These are phyloP conservation scores for Benitochromis conjunctus DNA, from an alignment of 2,113 vertebrate genomes.

Conservation along the genomic window DNA sequence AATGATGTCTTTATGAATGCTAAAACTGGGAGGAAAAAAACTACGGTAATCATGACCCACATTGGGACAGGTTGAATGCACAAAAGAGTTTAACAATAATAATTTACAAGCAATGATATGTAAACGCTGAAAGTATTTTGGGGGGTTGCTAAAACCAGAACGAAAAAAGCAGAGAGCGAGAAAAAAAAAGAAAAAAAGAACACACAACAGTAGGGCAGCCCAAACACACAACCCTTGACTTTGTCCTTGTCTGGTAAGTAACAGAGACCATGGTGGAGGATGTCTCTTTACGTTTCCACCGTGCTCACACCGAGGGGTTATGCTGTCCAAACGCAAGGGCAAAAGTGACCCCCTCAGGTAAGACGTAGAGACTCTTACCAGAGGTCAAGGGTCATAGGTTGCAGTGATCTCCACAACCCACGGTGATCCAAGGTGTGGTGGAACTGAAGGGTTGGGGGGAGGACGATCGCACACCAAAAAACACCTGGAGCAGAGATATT, in stretches of 20 bases:
- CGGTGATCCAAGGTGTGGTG: slow-evolving; percentile 64
- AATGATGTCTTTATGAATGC: not conserved
- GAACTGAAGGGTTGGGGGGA: not conserved
- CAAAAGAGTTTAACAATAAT: slow-evolving; percentile 14
- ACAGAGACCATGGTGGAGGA: not conserved
- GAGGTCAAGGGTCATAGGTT: slow-evolving; percentile 45
- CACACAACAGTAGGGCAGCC: slow-evolving; percentile 21
- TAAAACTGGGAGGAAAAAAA: not conserved
- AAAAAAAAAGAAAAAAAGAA: not conserved
- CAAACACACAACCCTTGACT: slow-evolving; percentile 37
- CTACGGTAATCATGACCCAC: not conserved
- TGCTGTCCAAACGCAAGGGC: slow-evolving; percentile 14
- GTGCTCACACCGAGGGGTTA: slow-evolving; percentile 7
- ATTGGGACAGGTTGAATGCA: not conserved
- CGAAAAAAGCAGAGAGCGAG: not conserved
- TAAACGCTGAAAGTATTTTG: slow-evolving; percentile 21
- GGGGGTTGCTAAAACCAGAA: slow-evolving; percentile 23
- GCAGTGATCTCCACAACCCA: slow-evolving; percentile 41
- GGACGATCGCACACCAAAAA: slow-evolving; percentile 56
- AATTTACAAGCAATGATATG: slow-evolving; percentile 40
- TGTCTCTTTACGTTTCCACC: not conserved
- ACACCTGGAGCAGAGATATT: slow-evolving; percentile 53
- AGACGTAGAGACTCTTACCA: slow-evolving; percentile 7
- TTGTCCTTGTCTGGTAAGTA: slow-evolving; percentile 25
- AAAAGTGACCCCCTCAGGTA: slow-evolving; percentile 9